These are phyloP conservation scores for Cassiopea xamachana DNA, from an alignment of 30 jellyfish, hydroid and myxozoan genomes.

Conservation along the genomic window DNA sequence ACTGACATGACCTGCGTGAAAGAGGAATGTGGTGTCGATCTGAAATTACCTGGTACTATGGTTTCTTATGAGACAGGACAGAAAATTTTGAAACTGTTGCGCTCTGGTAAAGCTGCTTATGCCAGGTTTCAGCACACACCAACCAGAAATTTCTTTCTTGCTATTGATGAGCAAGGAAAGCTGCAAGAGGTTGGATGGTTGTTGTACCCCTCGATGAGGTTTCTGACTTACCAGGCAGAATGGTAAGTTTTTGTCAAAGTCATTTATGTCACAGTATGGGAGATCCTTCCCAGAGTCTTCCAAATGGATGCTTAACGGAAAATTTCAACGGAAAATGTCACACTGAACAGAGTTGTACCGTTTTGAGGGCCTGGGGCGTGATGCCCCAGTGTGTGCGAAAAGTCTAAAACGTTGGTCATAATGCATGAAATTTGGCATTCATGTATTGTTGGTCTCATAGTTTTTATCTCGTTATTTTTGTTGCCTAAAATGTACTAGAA, in stretches of 20 bases:
- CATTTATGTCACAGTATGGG: neutral
- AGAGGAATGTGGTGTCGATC: constrained; percentile 80
- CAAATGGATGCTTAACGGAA: no score
- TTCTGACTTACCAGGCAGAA: constrained; percentile 93
- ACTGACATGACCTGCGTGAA: constrained; percentile 93
- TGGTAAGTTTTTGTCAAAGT: constrained; percentile 69
- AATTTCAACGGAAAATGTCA: no score
- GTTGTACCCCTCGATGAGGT: constrained; percentile 92
- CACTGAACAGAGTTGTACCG: no score
- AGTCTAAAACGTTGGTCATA: no score
- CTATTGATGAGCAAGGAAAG: constrained; percentile 94
- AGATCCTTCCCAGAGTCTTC: no score
- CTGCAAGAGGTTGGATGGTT: constrained; percentile 98
- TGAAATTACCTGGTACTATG: constrained; percentile 93
- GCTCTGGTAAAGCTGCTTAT: constrained; percentile 56
- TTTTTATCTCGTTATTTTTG: no score
- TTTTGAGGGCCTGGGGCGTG: no score
- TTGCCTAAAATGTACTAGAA: neutral
- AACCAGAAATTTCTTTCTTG: constrained; percentile 88
- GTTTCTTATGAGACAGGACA: constrained; percentile 78
- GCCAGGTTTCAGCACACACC: constrained; percentile 95
- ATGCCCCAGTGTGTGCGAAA: no score
- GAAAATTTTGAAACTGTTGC: constrained; percentile 49
- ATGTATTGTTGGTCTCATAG: no score
- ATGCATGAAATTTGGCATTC: no score